Evolutionary conservation across 2,888 invertebrate genomes (phyloP), one percentile per base, ranked within the genome.

Genomic region (Eulithis testata): DNA sequence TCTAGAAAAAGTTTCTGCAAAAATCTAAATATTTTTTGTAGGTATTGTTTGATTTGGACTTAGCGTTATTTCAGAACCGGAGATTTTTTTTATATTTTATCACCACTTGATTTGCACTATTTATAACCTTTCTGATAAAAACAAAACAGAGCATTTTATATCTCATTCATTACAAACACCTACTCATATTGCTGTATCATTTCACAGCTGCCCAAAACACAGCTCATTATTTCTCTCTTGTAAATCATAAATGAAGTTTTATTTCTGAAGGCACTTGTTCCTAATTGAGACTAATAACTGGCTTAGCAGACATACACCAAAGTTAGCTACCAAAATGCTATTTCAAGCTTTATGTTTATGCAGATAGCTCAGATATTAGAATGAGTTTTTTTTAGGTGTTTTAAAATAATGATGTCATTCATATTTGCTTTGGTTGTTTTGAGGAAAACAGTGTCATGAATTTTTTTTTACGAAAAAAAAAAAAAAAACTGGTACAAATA

Each of bases 241-340:
- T 73, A 66, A 74, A 73, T 77, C 68, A 77, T 79, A 65, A 81
- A 80, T 83, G 72, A 75, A 79, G 77, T 83, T 85, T 83, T 82
- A 86, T 84, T 84, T 87, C 83, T 68, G 75, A 77, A 80, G 80
- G 77, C 75, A 81, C 78, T 76, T 81, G 73, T 76, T 77, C 76
- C 82, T 89, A 89, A 90, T 90, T 90, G 86, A 84, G 77, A 67
- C 83, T 89, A 89, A 89, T 89, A 86, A 84, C 80, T 77, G 65
- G 73, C 50, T 60, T 64, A 55, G 52, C 64, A 66, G 61, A 68
- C 65, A 60, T 65, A 62, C 52, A 57, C 53, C 52, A 62, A 62
- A 62, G 60, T 36, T 45, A 12, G 12, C 3, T 47, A 8, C 31
- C 8, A 44, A 53, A 63, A 76, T 27, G 65, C 63, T 63, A 83